phyloP scores from a whole-genome alignment of 2,797 vertebrate genomes.

The Gadopsis bispinosus region DNA sequence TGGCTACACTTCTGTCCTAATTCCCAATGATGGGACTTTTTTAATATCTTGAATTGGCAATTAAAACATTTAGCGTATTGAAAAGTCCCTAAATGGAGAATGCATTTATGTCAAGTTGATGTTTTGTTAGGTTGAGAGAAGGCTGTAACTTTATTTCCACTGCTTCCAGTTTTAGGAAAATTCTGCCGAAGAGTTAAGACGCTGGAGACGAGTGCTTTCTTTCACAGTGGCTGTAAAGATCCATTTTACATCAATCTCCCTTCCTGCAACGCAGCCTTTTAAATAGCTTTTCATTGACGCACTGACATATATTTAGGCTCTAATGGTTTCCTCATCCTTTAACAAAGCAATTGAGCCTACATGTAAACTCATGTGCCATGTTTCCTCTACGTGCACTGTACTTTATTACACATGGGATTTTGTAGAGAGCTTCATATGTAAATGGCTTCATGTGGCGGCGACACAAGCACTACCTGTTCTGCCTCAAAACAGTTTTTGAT shows the following conservation, averaged over 20 bases:
- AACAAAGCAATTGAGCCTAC: constrained; percentile 5
- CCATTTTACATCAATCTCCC: neutral
- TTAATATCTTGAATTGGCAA: neutral
- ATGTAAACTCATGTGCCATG: neutral
- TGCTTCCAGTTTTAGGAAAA: constrained; percentile 7
- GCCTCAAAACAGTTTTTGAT: constrained; percentile 1
- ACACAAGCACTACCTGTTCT: constrained; percentile 11
- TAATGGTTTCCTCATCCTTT: neutral
- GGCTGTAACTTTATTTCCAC: neutral
- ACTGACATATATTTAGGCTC: neutral
- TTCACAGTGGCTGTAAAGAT: neutral
- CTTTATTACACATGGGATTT: constrained; percentile 8
- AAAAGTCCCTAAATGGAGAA: neutral
- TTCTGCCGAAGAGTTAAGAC: neutral
- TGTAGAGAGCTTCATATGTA: neutral
- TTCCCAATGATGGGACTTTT: neutral
- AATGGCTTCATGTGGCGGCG: neutral
- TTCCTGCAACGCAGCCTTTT: constrained; percentile 1
- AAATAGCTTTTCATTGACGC: constrained; percentile 1
- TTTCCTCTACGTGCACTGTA: neutral
- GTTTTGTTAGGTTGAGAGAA: constrained; percentile 13
- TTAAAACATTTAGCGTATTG: neutral
- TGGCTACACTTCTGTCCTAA: neutral
- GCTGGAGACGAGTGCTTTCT: neutral
- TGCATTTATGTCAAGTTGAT: neutral